Base-by-base conservation (phyloP, 2,113 vertebrate species). In the Anthoscopus minutus region DNA sequence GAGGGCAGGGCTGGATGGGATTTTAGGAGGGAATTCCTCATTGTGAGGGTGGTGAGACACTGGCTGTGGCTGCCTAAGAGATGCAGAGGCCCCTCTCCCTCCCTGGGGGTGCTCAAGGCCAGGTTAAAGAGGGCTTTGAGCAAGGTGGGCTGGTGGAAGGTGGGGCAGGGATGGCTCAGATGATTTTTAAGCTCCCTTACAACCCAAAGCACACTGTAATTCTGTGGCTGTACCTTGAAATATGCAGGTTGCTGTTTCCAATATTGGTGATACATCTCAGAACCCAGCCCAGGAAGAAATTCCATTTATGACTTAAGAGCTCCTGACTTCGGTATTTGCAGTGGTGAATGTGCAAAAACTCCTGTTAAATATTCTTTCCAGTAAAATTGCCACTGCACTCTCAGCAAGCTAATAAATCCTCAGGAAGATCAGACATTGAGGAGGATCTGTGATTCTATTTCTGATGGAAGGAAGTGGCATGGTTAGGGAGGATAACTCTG, bases 401-500 rank as follows among this genome's bases (percentile, higher is more conserved):
- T 57, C 81, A 81, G 28, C 42, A 82, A 80, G 62, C 83, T 53
- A 88, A 94, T 76, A 95, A 83, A 94, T 62, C 50, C 61, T 86
- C 47, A 61, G 20, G 50, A 88, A 89, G 60, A 80, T 88, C 81
- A 95, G 71, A 77, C 71, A 37, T 2, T 15, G 66, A 91, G 56
- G 38, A 83, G n/a, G 58, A 92, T 16, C 35, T 61, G 57, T 58
- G 89, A 87, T 89, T 69, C 45, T 70, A 66, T 37, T 86, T 93
- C 79, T 93, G 89, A 95, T 86, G 74, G 93, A 83, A 93, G 60
- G 50, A 88, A 95, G 94, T 57, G 51, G 79, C 56, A 93, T 1
- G 1, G 60, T 88, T 86, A 85, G 47, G 60, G 24, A 95, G 10
- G 72, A 67, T 74, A 82, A 94, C 74, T 95, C 81, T 92, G 51